phyloP scores from a whole-genome alignment of 2,113 vertebrate species.

The Phylloscopus trochilus region DNA sequence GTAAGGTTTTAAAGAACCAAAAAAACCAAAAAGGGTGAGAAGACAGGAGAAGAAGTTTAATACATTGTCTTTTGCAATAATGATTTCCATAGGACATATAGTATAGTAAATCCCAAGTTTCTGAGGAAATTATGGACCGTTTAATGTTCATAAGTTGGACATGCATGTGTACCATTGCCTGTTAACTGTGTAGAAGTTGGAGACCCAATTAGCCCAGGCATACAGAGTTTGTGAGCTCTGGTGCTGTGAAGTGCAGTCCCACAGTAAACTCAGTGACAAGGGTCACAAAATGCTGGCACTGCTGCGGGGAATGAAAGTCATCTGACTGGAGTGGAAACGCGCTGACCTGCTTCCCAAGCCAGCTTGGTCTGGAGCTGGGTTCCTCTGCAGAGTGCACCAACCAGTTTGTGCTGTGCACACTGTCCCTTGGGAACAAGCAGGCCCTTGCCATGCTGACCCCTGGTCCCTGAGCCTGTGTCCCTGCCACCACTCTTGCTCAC shows the following conservation, averaged over 20 bases:
- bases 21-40: neutral
- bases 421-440: rapidly evolving
- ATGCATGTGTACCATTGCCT: neutral
- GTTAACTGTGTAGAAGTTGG: neutral
- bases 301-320: neutral
- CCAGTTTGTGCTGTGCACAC: neutral
- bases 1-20: neutral
- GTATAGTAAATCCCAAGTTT: neutral
- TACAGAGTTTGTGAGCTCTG: neutral
- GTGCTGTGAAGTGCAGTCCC: neutral
- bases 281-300: neutral
- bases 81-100: neutral
- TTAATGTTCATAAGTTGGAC: neutral
- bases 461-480: rapidly evolving
- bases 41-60: neutral
- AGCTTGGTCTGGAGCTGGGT: neutral
- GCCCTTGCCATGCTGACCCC: rapidly evolving
- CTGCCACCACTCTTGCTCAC: rapidly evolving
- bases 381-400: neutral
- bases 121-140: neutral
- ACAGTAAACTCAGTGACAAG: neutral
- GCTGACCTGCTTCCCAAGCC: neutral
- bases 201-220: rapidly evolving
- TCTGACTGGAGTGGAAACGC: neutral
- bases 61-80: neutral